Conservation (phyloP, 2,888 invertebrate species). For the Priocnemis perturbator region DNA sequence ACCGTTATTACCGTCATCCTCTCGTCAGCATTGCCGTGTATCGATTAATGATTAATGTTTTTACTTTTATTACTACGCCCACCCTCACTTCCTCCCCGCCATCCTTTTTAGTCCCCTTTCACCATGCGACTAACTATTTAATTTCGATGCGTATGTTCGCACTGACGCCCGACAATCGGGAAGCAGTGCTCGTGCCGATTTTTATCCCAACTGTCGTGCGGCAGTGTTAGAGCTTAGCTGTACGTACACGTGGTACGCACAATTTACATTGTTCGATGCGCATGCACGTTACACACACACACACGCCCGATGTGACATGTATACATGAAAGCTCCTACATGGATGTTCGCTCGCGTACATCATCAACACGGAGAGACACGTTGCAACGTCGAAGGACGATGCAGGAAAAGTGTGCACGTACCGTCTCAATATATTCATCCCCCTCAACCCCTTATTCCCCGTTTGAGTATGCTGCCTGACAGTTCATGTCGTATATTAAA, state of each 20-base stretch:
- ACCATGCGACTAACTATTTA: constrained; percentile 53
- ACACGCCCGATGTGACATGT: not conserved
- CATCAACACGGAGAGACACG: too few species aligned
- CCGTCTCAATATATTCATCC: constrained; percentile 38
- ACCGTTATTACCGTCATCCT: constrained; percentile 51
- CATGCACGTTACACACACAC: constrained; percentile 3
- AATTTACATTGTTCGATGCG: constrained; percentile 3
- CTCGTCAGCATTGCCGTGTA: constrained; percentile 43
- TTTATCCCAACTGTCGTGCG: not conserved
- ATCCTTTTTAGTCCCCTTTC: constrained; percentile 43
- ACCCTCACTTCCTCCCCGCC: not conserved
- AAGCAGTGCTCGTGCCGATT: not conserved
- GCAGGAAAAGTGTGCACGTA: constrained; percentile 5
- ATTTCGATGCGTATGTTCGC: constrained; percentile 19
- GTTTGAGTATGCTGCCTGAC: constrained; percentile 12
- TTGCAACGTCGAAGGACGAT: not conserved
- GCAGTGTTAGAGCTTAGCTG: not conserved
- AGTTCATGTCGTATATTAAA: constrained; percentile 15
- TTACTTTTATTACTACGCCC: constrained; percentile 49
- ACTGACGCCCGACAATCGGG: too few species aligned
- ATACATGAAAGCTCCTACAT: too few species aligned
- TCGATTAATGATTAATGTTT: constrained; percentile 43
- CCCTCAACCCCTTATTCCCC: constrained; percentile 39
- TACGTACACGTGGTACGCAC: constrained; percentile 4
- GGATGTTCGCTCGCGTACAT: too few species aligned